phyloP scores from a whole-genome alignment of 2,797 vertebrate genomes.

The Manis javanica region DNA sequence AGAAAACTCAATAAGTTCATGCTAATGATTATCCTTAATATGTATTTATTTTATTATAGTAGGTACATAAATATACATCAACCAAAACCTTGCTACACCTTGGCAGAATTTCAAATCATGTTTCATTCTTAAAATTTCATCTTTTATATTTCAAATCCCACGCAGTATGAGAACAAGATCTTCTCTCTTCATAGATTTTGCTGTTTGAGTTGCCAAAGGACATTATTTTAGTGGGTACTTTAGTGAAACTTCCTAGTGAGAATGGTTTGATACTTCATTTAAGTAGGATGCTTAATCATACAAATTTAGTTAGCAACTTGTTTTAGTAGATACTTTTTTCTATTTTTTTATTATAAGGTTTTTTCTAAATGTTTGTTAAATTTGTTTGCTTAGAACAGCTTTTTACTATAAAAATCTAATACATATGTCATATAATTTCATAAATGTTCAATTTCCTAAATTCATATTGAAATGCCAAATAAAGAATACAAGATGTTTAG shows the following conservation, averaged over 20 bases:
- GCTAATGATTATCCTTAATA: not conserved
- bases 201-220: not conserved
- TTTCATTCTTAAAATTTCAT: not conserved
- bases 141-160: not conserved
- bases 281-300: not conserved
- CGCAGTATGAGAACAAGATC: not conserved
- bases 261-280: not conserved
- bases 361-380: constrained; percentile 21
- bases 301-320: not conserved
- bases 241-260: not conserved
- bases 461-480: not conserved
- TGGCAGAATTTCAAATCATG: not conserved
- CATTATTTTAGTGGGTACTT: not conserved
- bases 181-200: not conserved
- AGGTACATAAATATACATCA: not conserved
- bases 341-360: not conserved
- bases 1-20: not conserved
- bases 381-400: not conserved
- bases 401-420: not conserved
- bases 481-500: constrained; percentile 9
- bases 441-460: constrained; percentile 13
- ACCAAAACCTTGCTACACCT: not conserved
- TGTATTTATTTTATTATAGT: not conserved
- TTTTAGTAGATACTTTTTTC: not conserved
- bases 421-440: not conserved